These are phyloP conservation scores for Zaprionus africanus DNA, from an alignment of 1,140 invertebrate genomes.

Conservation along the genomic window DNA sequence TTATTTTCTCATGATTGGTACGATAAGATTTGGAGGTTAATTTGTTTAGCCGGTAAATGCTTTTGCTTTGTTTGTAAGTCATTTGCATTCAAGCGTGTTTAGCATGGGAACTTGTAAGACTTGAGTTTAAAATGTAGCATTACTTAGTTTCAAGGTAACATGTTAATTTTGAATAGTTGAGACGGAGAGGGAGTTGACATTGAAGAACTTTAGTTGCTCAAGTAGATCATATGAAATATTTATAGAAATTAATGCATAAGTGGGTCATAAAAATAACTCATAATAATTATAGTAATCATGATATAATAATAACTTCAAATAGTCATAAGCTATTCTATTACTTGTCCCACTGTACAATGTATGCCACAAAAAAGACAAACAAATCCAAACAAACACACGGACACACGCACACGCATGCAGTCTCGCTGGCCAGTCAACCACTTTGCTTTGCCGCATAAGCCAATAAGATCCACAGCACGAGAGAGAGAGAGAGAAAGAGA, in stretches of 20 bases:
- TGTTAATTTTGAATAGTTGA: conserved; percentile 11
- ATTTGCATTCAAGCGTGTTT: conserved; percentile 48
- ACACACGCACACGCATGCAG: conserved; percentile 27
- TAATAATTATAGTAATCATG: not conserved
- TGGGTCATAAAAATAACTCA: not conserved
- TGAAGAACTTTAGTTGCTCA: not conserved
- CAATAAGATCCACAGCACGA: conserved; percentile 60
- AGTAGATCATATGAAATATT: not conserved
- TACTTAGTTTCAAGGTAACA: conserved; percentile 21
- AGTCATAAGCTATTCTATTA: not conserved
- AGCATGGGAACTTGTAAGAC: conserved; percentile 36
- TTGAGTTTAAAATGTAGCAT: conserved; percentile 16
- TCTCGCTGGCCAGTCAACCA: conserved; percentile 56
- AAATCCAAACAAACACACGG: conserved; percentile 47
- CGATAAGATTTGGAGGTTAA: conserved; percentile 40
- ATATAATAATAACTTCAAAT: not conserved
- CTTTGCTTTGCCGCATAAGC: conserved; percentile 71
- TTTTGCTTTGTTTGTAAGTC: conserved; percentile 32
- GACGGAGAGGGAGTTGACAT: not conserved
- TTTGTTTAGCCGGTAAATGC: conserved; percentile 18
- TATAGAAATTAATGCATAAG: not conserved
- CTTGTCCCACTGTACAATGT: conserved; percentile 60
- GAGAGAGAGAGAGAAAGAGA: conserved; percentile 33
- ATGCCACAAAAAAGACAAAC: conserved; percentile 71
- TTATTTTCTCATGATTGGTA: conserved; percentile 26